phyloP scores from a whole-genome alignment of 1,140 invertebrate species.

The Chelonus insularis region DNA sequence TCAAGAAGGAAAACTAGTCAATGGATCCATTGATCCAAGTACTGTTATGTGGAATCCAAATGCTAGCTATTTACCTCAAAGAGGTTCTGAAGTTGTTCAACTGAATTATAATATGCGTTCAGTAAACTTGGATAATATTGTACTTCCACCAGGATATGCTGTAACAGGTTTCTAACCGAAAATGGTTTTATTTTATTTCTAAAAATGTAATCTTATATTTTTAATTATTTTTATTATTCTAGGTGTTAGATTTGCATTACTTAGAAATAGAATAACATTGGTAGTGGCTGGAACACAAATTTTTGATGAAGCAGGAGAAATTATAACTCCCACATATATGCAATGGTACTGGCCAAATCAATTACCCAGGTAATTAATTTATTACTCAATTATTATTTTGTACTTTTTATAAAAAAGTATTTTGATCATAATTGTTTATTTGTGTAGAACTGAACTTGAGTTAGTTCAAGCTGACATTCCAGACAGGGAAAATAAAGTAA shows the following conservation, averaged over 20 bases:
- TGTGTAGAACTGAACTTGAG: background rate
- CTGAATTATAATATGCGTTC: background rate
- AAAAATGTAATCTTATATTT: no score
- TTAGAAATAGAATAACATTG: background rate
- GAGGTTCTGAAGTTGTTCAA: background rate
- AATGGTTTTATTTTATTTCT: no score
- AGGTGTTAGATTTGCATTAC: background rate
- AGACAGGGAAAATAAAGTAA: background rate
- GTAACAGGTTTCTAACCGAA: no score
- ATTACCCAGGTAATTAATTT: no score
- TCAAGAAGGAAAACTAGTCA: slow-evolving; percentile 4
- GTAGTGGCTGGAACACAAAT: background rate
- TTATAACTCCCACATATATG: no score
- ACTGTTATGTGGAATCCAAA: slow-evolving; percentile 1
- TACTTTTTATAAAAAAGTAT: no score
- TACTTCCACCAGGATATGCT: no score
- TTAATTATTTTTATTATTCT: background rate
- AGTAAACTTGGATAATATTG: background rate
- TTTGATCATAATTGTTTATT: no score
- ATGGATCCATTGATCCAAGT: slow-evolving; percentile 6
- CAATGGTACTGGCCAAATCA: no score
- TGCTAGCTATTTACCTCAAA: background rate
- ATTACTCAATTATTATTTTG: no score
- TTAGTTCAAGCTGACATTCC: background rate
- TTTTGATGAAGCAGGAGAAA: background rate